phyloP scores from a whole-genome alignment of 2,888 invertebrate genomes.

The Pachymerium ferrugineum region DNA sequence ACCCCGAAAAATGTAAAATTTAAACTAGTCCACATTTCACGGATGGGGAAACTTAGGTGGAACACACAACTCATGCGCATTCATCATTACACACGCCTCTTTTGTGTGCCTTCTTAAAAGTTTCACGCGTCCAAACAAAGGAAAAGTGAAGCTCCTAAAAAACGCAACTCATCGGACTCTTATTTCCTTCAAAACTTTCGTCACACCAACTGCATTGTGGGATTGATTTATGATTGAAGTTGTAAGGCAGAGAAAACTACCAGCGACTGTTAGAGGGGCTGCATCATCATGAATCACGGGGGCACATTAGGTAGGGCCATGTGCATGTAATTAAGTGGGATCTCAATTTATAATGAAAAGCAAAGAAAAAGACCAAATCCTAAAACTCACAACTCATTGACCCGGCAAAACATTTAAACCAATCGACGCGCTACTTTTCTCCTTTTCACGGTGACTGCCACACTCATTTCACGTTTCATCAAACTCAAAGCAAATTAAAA shows the following conservation, averaged over 20 bases:
- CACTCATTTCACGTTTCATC: background rate
- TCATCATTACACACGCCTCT: background rate
- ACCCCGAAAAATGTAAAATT: too few species aligned
- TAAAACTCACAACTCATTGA: background rate
- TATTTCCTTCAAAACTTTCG: constrained; percentile 1
- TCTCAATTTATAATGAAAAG: constrained; percentile 27
- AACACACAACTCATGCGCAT: background rate
- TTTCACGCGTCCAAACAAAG: too few species aligned
- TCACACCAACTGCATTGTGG: background rate
- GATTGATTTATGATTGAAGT: background rate
- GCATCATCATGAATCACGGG: constrained; percentile 10
- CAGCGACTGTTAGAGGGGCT: background rate
- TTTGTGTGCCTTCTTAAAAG: too few species aligned
- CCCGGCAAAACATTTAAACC: background rate
- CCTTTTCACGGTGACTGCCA: constrained; percentile 1
- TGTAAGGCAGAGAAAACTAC: background rate
- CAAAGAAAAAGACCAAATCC: background rate
- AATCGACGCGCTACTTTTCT: background rate
- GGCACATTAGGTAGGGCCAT: constrained; percentile 10
- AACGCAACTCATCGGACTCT: background rate
- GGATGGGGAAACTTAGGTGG: too few species aligned
- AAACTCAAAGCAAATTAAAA: background rate
- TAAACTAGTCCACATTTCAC: too few species aligned
- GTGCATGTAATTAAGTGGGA: constrained; percentile 20
- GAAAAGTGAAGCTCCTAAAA: too few species aligned